These are phyloP conservation scores for Lamprotornis superbus DNA, from an alignment of 2,113 vertebrate genomes.

Conservation along the genomic window DNA sequence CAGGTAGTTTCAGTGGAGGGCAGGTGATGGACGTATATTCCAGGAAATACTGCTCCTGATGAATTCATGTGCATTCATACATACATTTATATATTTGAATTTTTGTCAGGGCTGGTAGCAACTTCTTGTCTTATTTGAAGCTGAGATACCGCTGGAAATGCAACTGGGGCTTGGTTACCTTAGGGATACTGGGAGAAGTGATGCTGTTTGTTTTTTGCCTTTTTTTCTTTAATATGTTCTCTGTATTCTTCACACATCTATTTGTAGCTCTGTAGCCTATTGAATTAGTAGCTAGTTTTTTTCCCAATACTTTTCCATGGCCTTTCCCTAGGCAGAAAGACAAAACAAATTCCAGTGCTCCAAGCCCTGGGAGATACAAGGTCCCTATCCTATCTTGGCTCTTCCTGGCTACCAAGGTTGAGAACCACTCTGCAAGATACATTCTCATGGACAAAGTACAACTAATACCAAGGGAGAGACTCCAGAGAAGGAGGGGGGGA, in stretches of 20 bases:
- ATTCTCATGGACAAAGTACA: too few relatives aligned
- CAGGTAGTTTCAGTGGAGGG: neutral
- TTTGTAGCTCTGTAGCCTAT: neutral
- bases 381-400: accelerated
- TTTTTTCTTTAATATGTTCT: neutral
- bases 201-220: accelerated
- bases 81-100: neutral
- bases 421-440: too few relatives aligned
- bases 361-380: neutral
- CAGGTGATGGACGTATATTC: neutral
- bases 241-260: neutral
- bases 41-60: neutral
- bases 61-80: neutral
- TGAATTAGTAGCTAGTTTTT: neutral
- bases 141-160: neutral
- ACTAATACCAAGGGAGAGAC: too few relatives aligned
- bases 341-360: neutral
- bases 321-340: neutral
- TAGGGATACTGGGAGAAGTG: neutral
- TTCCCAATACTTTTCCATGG: neutral
- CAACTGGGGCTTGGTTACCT: neutral
- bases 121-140: neutral
- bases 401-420: neutral
- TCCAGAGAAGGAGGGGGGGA: neutral
- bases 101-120: neutral